A percentile compares a stretch with the other conserved stretches of the same genome.
phyloP scores from a whole-genome alignment of 2,113 vertebrate species.

The Poecilia latipinna region DNA sequence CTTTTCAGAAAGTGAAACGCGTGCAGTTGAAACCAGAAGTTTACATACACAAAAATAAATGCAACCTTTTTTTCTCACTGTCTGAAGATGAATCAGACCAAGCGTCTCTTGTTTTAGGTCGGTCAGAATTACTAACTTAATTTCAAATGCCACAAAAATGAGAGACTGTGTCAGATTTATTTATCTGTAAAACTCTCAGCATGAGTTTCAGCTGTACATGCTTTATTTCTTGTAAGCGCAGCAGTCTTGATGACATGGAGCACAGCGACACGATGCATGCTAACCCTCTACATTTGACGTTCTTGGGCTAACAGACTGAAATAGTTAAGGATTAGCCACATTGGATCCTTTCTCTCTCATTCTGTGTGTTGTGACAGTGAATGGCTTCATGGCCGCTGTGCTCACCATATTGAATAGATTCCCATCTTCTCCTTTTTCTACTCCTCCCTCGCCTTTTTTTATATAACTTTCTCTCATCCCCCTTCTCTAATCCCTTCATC shows the following conservation, averaged over 20 bases:
- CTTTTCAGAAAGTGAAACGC: no score
- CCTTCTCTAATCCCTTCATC: constrained; percentile 43
- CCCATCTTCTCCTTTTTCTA: constrained; percentile 15
- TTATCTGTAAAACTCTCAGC: no score
- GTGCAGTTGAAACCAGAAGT: no score
- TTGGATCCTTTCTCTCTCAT: constrained; percentile 16
- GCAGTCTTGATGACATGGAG: background rate
- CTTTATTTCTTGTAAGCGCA: no score
- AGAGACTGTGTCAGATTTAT: no score
- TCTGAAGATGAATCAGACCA: no score
- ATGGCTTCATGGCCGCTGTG: constrained; percentile 24
- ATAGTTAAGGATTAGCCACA: background rate
- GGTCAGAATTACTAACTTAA: no score
- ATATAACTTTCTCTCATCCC: constrained; percentile 34
- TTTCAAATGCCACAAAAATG: no score
- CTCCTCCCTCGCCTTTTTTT: background rate
- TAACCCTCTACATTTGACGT: constrained; percentile 7
- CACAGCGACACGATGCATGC: background rate
- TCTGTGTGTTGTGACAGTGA: constrained; percentile 5
- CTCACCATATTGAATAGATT: constrained; percentile 51
- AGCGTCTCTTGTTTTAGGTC: no score
- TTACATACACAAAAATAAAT: no score
- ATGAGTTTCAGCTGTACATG: no score
- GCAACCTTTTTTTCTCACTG: no score
- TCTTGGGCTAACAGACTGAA: constrained; percentile 20